Base-by-base conservation (phyloP, 2,888 invertebrate genomes). In the Trissonchulus sp. region DNA sequence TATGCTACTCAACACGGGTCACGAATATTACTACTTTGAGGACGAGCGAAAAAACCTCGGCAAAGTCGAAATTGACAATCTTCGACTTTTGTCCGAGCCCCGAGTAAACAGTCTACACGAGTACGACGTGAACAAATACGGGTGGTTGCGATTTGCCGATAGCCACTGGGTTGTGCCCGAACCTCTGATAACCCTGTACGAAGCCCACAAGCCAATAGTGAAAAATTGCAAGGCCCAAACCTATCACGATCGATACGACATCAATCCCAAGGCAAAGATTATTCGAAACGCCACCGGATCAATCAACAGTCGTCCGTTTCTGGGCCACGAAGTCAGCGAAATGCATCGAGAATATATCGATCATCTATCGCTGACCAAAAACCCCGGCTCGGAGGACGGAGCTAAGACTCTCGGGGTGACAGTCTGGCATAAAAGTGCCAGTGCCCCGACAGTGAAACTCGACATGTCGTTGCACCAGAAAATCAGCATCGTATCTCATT, bases 141-240 rank as follows among this genome's bases (percentile, higher is more conserved):
- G 68, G 18, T 65, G 68, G 68, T n/a, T 65, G 8, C 68, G 68
- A 8, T 65, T 2, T n/a, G 2, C 28, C n/a, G 35, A 31, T 31
- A 38, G 36, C 3, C 28, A n/a, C 23, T 74, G 68, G 68, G 23
- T 8, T 15, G 69, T 74, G 3, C 2, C n/a, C 2, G 62, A 74
- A 28, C 63, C 37, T n/a, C 3, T 60, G 37, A 2, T 74, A 1
- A 31, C n/a, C 3, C 34, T 74, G 8, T 73, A 76, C 34, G 63
- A 48, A 8, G 76, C 71, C 28, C 76, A 76, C 35, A 28, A 76
- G 2, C 60, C 60, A 1, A 18, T 31, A 1, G 76, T 76, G n/a
- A 2, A 48, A 23, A 30, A 76, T 63, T 76, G 76, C 72, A 68
- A 76, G 37, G 68, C 1, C 31, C 76, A 76, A 68, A 68, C 36